Evolutionary conservation across 92 coral and sea anemone genomes (phyloP), one percentile per base, ranked within the genome.

Genomic region (Epizoanthus ramosus): DNA sequence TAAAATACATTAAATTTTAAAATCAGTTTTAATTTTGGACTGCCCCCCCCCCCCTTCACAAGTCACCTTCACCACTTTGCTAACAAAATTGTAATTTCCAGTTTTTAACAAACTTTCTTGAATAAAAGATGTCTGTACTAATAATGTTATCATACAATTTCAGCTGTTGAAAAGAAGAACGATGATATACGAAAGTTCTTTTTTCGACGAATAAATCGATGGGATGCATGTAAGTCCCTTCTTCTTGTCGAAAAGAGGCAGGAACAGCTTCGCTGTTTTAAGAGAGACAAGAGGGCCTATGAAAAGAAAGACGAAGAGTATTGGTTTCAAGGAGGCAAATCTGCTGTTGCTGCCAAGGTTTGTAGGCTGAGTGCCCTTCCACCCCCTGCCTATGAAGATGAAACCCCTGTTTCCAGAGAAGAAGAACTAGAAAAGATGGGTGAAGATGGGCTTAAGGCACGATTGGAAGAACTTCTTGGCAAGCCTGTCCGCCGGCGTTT

Each of bases 351-450:
- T 68, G 73, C 54, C 47, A 68, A 68, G 39, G 73, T 68, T 43
- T 43, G 47, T 14, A 33, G 73, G 52, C 28, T 68, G 10, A 68
- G 73, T 25, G 39, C 25, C 6, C 47, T 41, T 41, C 47, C 73
- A 15, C 73, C 73, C 52, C 73, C 73, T 68, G 73, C 47, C 35
- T 43, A 68, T 43, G 73, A 68, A 68, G 47, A 19, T n/a, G 47
- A 68, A 5, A 21, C 39, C 18, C 73, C 73, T n/a, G n/a, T 68
- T 17, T 31, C 22, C 14, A 21, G 56, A 12, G 74, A 69, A 19
- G 74, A 69, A 33, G 74, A 69, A 39, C 74, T 69, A 1, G 24
- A 39, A 39, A n/a, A 69, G 16, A 39, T 69, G 74, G 19, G n/a
- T 68, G 73, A 37, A 23, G 25, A 68, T 2, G 22, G n/a, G 18